Evolutionary conservation across 2,113 vertebrate species (phyloP).

Genomic region (Chelonoidis abingdonii): DNA sequence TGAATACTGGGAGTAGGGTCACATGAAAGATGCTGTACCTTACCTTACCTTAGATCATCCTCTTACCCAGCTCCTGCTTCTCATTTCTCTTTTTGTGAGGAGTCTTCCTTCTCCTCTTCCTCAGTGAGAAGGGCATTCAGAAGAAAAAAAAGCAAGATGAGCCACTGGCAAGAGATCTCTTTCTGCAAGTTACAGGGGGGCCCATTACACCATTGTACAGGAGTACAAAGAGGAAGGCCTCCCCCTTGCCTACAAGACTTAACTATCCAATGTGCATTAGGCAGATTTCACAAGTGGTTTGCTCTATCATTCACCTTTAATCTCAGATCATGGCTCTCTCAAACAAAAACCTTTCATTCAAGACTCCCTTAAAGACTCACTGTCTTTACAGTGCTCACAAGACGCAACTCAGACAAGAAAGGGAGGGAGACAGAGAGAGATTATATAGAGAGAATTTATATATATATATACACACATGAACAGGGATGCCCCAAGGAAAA

Average conservation of each 20-base stretch:
- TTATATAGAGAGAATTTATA: background rate
- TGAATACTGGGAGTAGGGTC: background rate
- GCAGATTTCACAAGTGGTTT: background rate
- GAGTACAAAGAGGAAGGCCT: background rate
- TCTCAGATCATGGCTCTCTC: background rate
- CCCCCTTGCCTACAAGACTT: background rate
- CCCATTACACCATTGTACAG: rapidly evolving
- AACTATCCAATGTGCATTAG: background rate
- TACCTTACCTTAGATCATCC: background rate
- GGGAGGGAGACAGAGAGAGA: background rate
- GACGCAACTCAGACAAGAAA: background rate
- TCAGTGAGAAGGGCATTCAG: background rate
- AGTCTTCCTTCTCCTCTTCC: background rate
- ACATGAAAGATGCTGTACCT: background rate
- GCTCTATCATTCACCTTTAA: background rate
- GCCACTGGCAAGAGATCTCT: background rate
- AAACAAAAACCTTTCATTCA: constrained; percentile 1
- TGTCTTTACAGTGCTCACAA: background rate
- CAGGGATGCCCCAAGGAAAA: too few relatives aligned
- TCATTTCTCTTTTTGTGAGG: background rate
- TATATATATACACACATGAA: too few relatives aligned
- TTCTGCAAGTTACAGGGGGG: rapidly evolving
- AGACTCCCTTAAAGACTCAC: background rate
- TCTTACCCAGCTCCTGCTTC: background rate
- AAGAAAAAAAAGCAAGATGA: background rate